These are phyloP conservation scores for Xestobium rufovillosum DNA, from an alignment of 2,888 invertebrate species.

Conservation along the genomic window DNA sequence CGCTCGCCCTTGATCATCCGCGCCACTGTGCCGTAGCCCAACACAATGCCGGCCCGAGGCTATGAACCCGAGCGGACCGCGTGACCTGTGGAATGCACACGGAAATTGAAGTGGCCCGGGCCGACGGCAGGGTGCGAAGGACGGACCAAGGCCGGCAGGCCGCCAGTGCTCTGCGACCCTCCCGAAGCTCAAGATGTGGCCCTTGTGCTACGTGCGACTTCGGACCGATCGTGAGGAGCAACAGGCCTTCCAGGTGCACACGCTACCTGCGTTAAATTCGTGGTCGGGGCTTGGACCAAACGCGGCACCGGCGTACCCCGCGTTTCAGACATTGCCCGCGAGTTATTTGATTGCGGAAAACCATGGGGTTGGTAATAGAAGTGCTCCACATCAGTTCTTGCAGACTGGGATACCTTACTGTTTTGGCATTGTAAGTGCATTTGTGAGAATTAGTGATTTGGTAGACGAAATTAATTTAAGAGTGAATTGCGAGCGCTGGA, in stretches of 20 bases:
- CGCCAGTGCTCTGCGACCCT: slow-evolving; percentile 7
- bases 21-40: slow-evolving; percentile 2
- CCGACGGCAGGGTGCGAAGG: slow-evolving; percentile 38
- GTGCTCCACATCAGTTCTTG: no score
- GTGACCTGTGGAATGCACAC: slow-evolving; percentile 41
- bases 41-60: slow-evolving; percentile 18
- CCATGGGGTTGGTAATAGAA: no score
- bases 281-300: slow-evolving; percentile 9
- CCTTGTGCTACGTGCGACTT: slow-evolving; percentile 39
- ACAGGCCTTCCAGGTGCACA: slow-evolving; percentile 34
- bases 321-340: slow-evolving; percentile 36
- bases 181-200: slow-evolving; percentile 34
- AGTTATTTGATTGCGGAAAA: slow-evolving; percentile 29
- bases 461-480: no score
- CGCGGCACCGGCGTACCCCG: slow-evolving; percentile 19
- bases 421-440: no score
- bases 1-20: no score
- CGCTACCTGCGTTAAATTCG: slow-evolving; percentile 32
- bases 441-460: no score
- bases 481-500: no score
- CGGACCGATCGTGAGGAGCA: slow-evolving; percentile 22
- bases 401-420: no score
- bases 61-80: slow-evolving; percentile 26
- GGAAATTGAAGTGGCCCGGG: slow-evolving; percentile 39
- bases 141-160: slow-evolving; percentile 38